Percentiles rank a stretch among this genome's conserved stretches.
These are phyloP conservation scores for Diuraphis noxia DNA, from an alignment of 1,140 invertebrate species.

Conservation along the genomic window DNA sequence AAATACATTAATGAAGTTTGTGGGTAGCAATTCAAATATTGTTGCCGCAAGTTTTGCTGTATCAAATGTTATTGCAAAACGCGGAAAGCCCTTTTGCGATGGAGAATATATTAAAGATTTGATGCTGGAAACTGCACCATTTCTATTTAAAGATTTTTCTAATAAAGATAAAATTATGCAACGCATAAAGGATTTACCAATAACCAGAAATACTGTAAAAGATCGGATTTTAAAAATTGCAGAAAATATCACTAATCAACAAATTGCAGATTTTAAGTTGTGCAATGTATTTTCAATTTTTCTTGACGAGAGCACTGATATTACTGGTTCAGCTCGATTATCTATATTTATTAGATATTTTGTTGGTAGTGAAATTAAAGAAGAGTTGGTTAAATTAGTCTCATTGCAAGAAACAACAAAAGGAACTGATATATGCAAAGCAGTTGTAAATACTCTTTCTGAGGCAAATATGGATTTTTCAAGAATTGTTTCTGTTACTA, in stretches of 20 bases:
- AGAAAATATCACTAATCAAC: background rate
- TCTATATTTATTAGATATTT: background rate
- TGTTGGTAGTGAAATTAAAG: background rate
- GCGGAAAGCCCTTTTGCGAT: background rate
- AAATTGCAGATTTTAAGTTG: background rate
- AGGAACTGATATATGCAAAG: background rate
- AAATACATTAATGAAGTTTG: background rate
- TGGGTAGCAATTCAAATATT: background rate
- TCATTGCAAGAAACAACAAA: conserved; percentile 1
- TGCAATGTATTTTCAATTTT: background rate
- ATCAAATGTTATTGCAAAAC: background rate
- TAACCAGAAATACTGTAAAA: background rate
- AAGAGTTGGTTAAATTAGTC: background rate
- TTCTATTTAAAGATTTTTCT: background rate
- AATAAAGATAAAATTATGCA: background rate
- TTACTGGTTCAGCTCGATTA: conserved; percentile 2
- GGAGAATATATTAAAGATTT: background rate
- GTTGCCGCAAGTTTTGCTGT: background rate
- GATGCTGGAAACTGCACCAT: background rate
- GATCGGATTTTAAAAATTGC: background rate
- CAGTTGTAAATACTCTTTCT: background rate
- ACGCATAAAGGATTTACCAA: background rate
- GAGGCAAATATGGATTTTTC: background rate
- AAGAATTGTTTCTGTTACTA: background rate
- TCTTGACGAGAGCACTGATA: background rate